phyloP scores from a whole-genome alignment of 2,797 vertebrate species.

The Agapornis canus region DNA sequence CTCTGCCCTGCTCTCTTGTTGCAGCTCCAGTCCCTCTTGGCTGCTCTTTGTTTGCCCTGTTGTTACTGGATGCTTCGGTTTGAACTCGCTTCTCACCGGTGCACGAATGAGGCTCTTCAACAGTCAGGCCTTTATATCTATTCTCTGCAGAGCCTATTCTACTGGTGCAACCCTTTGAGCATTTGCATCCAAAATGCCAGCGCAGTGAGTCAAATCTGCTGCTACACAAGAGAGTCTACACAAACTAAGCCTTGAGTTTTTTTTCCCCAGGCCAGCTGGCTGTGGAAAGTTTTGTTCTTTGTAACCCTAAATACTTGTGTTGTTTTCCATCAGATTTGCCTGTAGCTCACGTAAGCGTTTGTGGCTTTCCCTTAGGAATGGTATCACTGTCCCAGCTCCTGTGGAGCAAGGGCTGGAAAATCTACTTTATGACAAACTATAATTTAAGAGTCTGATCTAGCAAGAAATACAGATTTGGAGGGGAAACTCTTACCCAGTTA shows the following conservation, averaged over 20 bases:
- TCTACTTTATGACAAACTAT: neutral
- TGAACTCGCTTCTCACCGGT: neutral
- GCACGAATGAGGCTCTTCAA: neutral
- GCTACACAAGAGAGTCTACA: neutral
- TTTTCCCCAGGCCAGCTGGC: neutral
- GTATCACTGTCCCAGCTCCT: constrained; percentile 4
- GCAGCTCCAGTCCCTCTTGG: constrained; percentile 1
- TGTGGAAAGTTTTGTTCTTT: constrained; percentile 15
- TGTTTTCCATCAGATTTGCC: constrained; percentile 17
- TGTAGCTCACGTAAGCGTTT: neutral
- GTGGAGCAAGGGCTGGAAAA: constrained; percentile 28
- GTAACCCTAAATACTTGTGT: neutral
- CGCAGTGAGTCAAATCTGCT: constrained; percentile 26
- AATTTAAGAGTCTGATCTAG: constrained; percentile 48
- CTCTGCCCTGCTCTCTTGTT: neutral
- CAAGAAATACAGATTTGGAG: constrained; percentile 30
- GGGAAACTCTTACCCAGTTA: neutral
- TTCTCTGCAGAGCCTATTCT: constrained; percentile 1
- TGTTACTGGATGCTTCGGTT: neutral
- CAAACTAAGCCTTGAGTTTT: constrained; percentile 3
- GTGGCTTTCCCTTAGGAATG: constrained; percentile 39
- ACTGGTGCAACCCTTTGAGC: neutral
- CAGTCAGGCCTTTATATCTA: constrained; percentile 25
- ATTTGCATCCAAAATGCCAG: constrained; percentile 43
- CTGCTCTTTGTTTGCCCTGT: constrained; percentile 1